Evolutionary conservation across 2,797 vertebrate genomes (phyloP).

Genomic region (Sardinella longiceps): DNA sequence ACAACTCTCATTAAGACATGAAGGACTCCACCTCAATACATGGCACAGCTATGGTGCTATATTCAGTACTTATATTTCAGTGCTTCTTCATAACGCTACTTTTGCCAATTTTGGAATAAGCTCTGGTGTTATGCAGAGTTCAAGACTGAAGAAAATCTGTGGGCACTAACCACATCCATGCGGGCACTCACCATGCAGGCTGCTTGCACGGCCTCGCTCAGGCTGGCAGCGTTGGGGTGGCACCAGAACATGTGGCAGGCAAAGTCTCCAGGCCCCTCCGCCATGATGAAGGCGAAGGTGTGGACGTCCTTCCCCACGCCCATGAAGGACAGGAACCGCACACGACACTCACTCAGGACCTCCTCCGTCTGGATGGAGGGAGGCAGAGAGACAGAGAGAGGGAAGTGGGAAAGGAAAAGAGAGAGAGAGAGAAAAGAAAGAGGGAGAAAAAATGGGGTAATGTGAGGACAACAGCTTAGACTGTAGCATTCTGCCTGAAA

Average conservation of each 20-base stretch:
- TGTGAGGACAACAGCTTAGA: background rate
- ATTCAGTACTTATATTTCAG: background rate
- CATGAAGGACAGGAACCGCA: slow-evolving; percentile 97
- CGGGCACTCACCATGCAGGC: slow-evolving; percentile 90
- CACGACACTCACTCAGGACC: slow-evolving; percentile 89
- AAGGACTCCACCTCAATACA: background rate
- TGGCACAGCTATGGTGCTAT: background rate
- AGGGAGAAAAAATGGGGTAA: background rate
- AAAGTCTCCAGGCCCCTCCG: slow-evolving; percentile 84
- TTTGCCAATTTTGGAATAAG: background rate
- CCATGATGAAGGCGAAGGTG: slow-evolving; percentile 96
- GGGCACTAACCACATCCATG: background rate
- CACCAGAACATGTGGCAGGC: slow-evolving; percentile 98
- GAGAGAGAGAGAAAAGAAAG: background rate
- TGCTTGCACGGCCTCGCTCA: slow-evolving; percentile 94
- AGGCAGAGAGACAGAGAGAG: background rate
- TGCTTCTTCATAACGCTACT: background rate
- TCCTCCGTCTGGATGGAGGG: slow-evolving; percentile 76
- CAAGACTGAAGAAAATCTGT: background rate
- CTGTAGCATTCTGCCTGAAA: background rate
- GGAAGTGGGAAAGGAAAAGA: background rate
- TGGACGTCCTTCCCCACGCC: slow-evolving; percentile 90
- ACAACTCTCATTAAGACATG: background rate
- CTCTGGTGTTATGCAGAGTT: background rate
- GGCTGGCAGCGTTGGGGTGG: slow-evolving; percentile 91